These are phyloP conservation scores for Odontophorus gujanensis DNA, from an alignment of 2,113 vertebrate genomes.

Conservation along the genomic window DNA sequence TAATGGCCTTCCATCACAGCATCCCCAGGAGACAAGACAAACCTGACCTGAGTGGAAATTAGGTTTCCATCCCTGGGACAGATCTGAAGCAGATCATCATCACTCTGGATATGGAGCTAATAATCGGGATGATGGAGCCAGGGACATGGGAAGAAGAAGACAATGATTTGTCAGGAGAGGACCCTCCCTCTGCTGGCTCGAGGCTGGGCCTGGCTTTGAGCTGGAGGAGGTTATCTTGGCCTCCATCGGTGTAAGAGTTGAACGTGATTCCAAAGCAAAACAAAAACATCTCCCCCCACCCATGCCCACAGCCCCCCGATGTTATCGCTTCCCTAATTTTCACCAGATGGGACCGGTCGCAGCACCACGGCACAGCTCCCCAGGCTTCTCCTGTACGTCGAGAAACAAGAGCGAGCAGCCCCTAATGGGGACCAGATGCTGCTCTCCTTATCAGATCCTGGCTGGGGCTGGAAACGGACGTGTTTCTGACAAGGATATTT, in stretches of 20 bases:
- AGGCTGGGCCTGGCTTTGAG: neutral
- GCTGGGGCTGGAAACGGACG: constrained; percentile 47
- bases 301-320: neutral
- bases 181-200: neutral
- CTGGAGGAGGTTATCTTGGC: constrained; percentile 40
- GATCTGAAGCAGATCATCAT: neutral
- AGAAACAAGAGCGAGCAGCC: constrained; percentile 27
- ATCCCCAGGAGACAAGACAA: neutral
- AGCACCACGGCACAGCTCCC: constrained; percentile 4
- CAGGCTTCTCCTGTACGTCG: neutral
- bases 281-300: constrained; percentile 30
- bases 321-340: constrained; percentile 68
- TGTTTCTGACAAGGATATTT: constrained; percentile 70
- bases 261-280: constrained; percentile 69
- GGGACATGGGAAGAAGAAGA: neutral
- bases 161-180: neutral
- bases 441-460: constrained; percentile 69
- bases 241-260: constrained; percentile 64
- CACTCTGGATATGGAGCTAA: neutral
- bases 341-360: constrained; percentile 63
- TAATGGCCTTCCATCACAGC: neutral
- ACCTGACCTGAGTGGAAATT: neutral
- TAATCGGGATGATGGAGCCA: neutral
- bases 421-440: constrained; percentile 74
- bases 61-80: neutral